A percentile compares a stretch with the other conserved stretches of the same genome.
phyloP scores from a whole-genome alignment of 1,140 invertebrate genomes.

The Plutomurus gul region DNA sequence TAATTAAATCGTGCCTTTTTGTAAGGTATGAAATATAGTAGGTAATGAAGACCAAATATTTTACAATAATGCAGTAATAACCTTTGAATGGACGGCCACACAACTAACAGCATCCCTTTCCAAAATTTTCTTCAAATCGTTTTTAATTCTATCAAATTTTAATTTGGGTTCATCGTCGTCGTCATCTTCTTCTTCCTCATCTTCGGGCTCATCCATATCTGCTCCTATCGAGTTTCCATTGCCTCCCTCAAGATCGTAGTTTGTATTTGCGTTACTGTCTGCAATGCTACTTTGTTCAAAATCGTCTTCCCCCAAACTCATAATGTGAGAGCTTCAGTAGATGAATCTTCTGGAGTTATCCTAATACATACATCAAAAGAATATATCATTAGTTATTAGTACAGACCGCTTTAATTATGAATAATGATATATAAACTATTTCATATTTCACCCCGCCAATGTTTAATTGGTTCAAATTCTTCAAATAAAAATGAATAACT shows the following conservation, averaged over 20 bases:
- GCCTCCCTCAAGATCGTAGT: background rate
- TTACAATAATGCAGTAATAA: conserved; percentile 55
- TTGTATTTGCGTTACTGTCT: background rate
- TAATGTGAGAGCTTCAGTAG: too few species aligned
- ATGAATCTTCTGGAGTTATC: background rate
- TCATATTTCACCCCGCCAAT: too few species aligned
- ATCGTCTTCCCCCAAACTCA: conserved; percentile 6
- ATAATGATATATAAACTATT: too few species aligned
- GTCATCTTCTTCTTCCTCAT: conserved; percentile 54
- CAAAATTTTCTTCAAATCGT: conserved; percentile 84
- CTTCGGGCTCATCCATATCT: conserved; percentile 29
- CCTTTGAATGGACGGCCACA: conserved; percentile 89
- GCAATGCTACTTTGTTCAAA: conserved; percentile 12
- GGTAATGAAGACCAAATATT: background rate
- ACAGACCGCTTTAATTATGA: too few species aligned
- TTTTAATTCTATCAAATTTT: conserved; percentile 85
- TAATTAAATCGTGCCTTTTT: conserved; percentile 8
- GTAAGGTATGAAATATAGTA: background rate
- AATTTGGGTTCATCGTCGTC: conserved; percentile 85
- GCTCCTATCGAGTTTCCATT: background rate
- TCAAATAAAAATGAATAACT: too few species aligned
- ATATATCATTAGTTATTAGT: too few species aligned
- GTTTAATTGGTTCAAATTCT: too few species aligned
- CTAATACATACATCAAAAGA: background rate
- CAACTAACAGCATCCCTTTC: conserved; percentile 87